Base-by-base conservation (phyloP, 1,140 invertebrate genomes). In the Cotesia glomerata region DNA sequence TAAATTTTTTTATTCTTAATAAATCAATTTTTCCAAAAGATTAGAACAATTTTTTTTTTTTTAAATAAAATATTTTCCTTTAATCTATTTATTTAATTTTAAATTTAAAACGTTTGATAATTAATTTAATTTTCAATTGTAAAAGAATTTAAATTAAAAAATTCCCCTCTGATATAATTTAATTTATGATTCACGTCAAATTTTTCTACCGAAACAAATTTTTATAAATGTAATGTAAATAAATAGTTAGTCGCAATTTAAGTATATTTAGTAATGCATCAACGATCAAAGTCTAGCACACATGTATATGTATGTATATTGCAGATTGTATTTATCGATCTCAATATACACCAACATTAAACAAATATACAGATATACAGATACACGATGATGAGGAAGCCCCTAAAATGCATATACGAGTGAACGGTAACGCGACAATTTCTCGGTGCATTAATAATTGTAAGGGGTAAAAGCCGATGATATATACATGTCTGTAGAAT, bases 361-460 rank as follows among this genome's bases (percentile, higher is more conserved):
- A 36, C 14, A 63, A 36, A 35, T 14, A 35, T 52, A 54, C 9
- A 7, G 39, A 45, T 45, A 45, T 45, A 39, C 9, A 64, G 34
- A 16, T 26, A 39, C 32, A 56, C 36, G 49, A 69, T 59, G 56
- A 64, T 68, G 51, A 18, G 14, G 36, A 34, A 45, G 26, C 35
- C 35, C 35, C 18, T 26, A 49, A 7, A 70, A 56, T 34, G 63
- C 35, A 51, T 39, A 56, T 39, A 68, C 45, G 79, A 79, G 78
- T 74, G 74, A 79, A 80, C 80, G 77, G 79, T 79, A 81, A 84
- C 78, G 79, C 74, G 79, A 85, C 83, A 84, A 87, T 86, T 86
- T 87, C 84, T 79, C 83, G 84, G 84, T 86, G 84, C 83, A 84
- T 87, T 84, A 86, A 76, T 73, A 77, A 45, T 73, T 74, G 74